Evolutionary conservation across 2,888 invertebrate species (phyloP).

Genomic region (Pachycephus smyrnensis): DNA sequence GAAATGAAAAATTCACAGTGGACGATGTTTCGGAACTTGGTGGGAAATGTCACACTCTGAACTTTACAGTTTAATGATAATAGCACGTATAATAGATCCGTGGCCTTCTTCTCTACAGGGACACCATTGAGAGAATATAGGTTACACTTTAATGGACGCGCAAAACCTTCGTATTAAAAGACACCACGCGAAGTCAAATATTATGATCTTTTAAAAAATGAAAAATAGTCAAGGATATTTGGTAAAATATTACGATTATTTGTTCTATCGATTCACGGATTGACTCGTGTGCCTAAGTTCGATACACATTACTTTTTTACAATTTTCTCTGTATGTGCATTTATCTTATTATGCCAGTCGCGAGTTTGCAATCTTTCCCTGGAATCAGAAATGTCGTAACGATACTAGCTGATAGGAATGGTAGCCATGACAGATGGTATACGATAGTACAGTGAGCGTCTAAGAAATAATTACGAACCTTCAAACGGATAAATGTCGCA

Average conservation of each 20-base stretch:
- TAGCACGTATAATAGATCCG: not conserved
- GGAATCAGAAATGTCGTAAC: not conserved
- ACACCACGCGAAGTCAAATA: not conserved
- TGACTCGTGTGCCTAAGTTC: not conserved
- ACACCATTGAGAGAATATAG: not conserved
- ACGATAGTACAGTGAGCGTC: not conserved
- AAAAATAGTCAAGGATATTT: not conserved
- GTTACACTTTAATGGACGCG: not conserved
- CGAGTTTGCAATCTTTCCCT: not conserved
- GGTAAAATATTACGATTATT: not conserved
- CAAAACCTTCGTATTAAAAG: not conserved
- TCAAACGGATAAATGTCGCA: slow-evolving; percentile 9
- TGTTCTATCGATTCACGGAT: not conserved
- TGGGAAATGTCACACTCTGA: slow-evolving; percentile 42
- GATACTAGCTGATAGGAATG: slow-evolving; percentile 11
- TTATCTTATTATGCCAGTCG: not conserved
- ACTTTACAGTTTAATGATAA: slow-evolving; percentile 29
- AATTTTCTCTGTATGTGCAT: not conserved
- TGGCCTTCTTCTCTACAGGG: not conserved
- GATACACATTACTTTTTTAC: not conserved
- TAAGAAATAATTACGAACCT: slow-evolving; percentile 16
- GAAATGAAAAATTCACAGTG: not conserved
- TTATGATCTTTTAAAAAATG: not conserved
- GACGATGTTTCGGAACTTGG: not conserved
- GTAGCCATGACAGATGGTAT: slow-evolving; percentile 3